Evolutionary conservation across 2,888 invertebrate genomes (phyloP).

Genomic region (Tanypteryx hageni): DNA sequence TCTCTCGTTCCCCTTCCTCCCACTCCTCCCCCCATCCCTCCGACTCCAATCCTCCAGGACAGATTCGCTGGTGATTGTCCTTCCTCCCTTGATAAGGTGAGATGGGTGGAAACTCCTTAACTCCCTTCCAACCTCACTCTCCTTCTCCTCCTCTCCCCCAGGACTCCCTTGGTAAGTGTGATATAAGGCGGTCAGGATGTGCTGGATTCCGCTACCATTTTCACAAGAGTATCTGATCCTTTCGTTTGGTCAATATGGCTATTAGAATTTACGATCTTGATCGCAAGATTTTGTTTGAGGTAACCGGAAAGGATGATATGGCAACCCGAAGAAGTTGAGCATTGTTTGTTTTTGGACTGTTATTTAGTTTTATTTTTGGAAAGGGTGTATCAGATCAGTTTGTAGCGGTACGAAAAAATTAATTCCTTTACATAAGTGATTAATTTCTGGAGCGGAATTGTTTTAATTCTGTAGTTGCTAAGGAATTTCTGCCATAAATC

Average conservation of each 20-base stretch:
- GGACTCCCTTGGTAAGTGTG: neutral
- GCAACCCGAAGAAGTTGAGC: neutral
- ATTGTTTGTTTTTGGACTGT: neutral
- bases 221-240: neutral
- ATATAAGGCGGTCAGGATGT: neutral
- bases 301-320: neutral
- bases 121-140: neutral
- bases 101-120: neutral
- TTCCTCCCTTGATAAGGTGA: slow-evolving; percentile 29
- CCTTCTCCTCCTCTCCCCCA: neutral
- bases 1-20: neutral
- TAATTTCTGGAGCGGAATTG: neutral
- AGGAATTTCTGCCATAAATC: neutral
- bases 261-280: neutral
- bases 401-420: too few relatives aligned
- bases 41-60: neutral
- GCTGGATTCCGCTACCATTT: neutral
- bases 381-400: too few relatives aligned
- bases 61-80: neutral
- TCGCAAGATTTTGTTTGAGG: neutral
- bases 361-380: neutral
- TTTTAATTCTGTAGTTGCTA: neutral
- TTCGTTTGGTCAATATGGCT: neutral
- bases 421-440: too few relatives aligned
- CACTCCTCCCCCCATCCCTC: neutral